A percentile compares a stretch with the other conserved stretches of the same genome.
Evolutionary conservation across 2,888 invertebrate species (phyloP).

Genomic region (Sminthurinus aureus): DNA sequence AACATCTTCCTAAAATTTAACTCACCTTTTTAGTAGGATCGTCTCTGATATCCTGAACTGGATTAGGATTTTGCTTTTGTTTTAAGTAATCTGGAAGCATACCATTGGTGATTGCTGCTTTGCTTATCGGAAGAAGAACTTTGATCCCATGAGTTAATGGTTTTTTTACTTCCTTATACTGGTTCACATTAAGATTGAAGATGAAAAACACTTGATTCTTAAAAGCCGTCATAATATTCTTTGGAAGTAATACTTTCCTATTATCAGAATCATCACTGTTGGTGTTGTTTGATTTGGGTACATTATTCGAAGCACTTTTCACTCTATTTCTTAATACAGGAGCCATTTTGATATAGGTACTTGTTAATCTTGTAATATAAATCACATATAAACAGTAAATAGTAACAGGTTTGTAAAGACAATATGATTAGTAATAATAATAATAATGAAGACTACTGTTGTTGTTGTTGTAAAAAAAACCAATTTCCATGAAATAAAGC

Average conservation of each 20-base stretch:
- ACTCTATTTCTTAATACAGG: not conserved
- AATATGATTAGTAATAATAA: no score
- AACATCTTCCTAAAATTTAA: not conserved
- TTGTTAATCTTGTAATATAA: no score
- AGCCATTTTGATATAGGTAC: not conserved
- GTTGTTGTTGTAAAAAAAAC: no score
- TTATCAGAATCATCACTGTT: not conserved
- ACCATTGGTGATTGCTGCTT: not conserved
- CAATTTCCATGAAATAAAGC: no score
- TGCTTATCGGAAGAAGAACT: not conserved
- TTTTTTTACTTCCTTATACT: not conserved
- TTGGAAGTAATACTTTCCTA: not conserved
- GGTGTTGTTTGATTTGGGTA: not conserved
- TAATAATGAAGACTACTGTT: no score
- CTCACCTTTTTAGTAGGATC: not conserved
- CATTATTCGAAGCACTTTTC: not conserved
- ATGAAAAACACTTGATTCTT: not conserved
- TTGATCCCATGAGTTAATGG: not conserved
- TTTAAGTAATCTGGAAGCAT: not conserved
- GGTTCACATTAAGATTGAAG: not conserved
- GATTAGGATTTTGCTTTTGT: not conserved
- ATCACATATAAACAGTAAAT: no score
- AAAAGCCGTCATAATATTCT: not conserved
- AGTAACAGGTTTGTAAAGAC: no score
- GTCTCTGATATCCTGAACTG: not conserved